Conservation (phyloP, 2,113 vertebrate genomes). For the Chloropsis hardwickii region DNA sequence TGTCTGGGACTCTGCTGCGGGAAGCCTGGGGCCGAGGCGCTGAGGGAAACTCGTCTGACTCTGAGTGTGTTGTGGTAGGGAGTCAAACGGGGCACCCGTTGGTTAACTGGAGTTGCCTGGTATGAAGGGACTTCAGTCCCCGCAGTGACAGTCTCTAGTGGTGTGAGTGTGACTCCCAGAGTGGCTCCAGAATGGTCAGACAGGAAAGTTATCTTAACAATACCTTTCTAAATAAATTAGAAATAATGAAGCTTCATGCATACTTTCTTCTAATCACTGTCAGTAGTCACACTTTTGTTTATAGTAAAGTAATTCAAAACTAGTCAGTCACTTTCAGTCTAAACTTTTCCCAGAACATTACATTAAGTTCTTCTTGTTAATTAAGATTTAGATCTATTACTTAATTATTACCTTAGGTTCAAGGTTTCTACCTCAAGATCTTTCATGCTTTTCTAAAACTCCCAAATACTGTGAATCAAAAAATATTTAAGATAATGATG, state of each 20-base stretch:
- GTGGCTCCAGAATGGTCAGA: not conserved
- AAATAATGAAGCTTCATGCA: not conserved
- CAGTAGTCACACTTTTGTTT: not conserved
- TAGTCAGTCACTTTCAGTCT: not conserved
- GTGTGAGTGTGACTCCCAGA: not conserved
- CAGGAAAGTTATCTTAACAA: not conserved
- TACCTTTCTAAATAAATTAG: not conserved
- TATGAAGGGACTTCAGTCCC: not conserved
- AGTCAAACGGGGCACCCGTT: not conserved
- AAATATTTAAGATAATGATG: not conserved
- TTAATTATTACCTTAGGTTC: not conserved
- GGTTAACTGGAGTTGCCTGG: not conserved
- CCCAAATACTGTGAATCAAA: not conserved
- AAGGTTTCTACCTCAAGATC: not conserved
- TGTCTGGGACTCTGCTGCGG: not conserved
- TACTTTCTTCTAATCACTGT: not conserved
- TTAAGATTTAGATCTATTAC: not conserved
- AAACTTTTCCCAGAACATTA: not conserved
- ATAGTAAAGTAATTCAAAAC: not conserved
- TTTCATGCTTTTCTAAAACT: not conserved
- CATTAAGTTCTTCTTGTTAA: not conserved
- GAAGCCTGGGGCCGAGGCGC: not conserved
- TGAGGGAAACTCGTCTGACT: not conserved
- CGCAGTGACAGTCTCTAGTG: not conserved
- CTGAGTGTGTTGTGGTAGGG: not conserved